Conservation (phyloP, 2,113 vertebrate genomes). For the Chascanopsetta lugubris region DNA sequence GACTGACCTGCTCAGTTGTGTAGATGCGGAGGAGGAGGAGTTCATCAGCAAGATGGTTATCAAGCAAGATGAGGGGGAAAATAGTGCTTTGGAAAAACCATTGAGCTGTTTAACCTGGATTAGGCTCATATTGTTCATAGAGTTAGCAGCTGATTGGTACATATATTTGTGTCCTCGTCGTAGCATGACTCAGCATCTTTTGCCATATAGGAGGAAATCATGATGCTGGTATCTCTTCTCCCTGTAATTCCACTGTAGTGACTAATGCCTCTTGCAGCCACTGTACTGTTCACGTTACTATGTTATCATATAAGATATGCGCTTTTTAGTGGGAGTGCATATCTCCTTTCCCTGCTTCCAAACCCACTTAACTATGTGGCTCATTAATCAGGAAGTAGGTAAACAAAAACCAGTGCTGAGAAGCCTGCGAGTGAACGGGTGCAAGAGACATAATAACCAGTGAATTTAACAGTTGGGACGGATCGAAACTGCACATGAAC, state of each 20-base stretch:
- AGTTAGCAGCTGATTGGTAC: not conserved
- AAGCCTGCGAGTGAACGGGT: not conserved
- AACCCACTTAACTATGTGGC: not conserved
- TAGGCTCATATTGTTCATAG: not conserved
- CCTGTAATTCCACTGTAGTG: not conserved
- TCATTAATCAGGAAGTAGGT: constrained; percentile 5
- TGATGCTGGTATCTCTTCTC: not conserved
- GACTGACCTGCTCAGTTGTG: too few relatives aligned
- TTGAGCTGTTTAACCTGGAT: not conserved
- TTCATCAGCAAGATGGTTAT: too few relatives aligned
- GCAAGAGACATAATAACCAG: constrained; percentile 16
- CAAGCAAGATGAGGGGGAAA: too few relatives aligned
- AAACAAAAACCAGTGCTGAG: not conserved
- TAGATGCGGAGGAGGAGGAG: too few relatives aligned
- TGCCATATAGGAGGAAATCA: not conserved
- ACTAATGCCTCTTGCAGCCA: not conserved
- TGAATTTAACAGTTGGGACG: constrained; percentile 54
- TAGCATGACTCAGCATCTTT: too few relatives aligned
- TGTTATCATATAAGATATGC: too few relatives aligned
- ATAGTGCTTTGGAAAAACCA: too few relatives aligned
- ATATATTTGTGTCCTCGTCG: not conserved
- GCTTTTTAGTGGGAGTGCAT: too few relatives aligned
- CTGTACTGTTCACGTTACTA: not conserved
- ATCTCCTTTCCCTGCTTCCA: too few relatives aligned
- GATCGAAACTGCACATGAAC: constrained; percentile 64